Conservation (phyloP, 2,113 vertebrate genomes). For the Rousettus leschenaultii region DNA sequence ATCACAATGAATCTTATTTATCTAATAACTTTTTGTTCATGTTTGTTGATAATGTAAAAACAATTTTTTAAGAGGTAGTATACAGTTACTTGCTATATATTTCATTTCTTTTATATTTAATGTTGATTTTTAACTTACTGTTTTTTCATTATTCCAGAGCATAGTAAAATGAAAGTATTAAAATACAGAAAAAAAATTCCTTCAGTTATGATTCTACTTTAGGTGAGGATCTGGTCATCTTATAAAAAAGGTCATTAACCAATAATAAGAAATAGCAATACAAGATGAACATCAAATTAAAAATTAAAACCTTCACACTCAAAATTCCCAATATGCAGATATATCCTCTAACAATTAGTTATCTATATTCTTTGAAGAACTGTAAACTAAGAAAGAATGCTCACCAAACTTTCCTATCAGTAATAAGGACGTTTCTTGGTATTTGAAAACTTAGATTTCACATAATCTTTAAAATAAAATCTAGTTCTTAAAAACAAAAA, state of each 20-base stretch:
- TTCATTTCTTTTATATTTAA: background rate
- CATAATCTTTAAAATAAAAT: constrained; percentile 31
- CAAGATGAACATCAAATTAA: constrained; percentile 76
- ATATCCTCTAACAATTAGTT: constrained; percentile 63
- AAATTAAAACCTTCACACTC: constrained; percentile 67
- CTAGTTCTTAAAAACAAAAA: background rate
- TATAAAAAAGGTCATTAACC: background rate
- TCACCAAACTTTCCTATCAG: constrained; percentile 71
- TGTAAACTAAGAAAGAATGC: constrained; percentile 64
- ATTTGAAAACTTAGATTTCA: constrained; percentile 13
- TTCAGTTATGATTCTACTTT: background rate
- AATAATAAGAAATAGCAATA: constrained; percentile 64
- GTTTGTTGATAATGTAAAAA: background rate
- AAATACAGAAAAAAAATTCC: background rate
- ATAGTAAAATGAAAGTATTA: background rate
- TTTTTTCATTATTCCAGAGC: background rate
- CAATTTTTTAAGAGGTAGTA: background rate
- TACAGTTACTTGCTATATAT: background rate
- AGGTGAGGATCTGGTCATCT: background rate
- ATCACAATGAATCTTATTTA: background rate
- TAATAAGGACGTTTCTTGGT: constrained; percentile 27
- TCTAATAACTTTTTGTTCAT: background rate
- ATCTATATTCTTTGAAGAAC: constrained; percentile 62
- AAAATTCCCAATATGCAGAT: constrained; percentile 67
- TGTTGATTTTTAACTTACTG: background rate